A percentile compares a stretch with the other conserved stretches of the same genome.
These are phyloP conservation scores for Pegoplata infirma DNA, from an alignment of 2,888 invertebrate genomes.

Conservation along the genomic window DNA sequence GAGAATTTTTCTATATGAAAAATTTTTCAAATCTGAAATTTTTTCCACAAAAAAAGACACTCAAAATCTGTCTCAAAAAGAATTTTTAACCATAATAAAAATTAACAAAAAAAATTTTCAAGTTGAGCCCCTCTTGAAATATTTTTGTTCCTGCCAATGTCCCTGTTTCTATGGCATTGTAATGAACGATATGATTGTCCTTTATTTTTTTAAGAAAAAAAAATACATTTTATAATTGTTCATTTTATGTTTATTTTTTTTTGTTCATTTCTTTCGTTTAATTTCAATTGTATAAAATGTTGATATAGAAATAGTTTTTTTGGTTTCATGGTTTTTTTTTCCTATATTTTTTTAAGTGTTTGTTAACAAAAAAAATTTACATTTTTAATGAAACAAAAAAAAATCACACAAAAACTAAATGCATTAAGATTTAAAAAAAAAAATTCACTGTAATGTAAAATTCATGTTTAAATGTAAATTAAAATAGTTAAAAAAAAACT, in stretches of 20 bases:
- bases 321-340: not conserved
- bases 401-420: not conserved
- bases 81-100: too few relatives aligned
- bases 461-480: constrained; percentile 57
- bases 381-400: constrained; percentile 5
- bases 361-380: constrained; percentile 14
- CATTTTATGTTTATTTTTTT: not conserved
- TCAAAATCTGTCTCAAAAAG: too few relatives aligned
- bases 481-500: constrained; percentile 29
- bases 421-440: constrained; percentile 10
- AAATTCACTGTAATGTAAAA: constrained; percentile 50
- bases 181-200: not conserved
- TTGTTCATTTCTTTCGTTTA: not conserved
- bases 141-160: too few relatives aligned
- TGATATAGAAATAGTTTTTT: not conserved
- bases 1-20: too few relatives aligned
- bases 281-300: not conserved
- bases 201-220: too few relatives aligned
- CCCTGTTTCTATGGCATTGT: not conserved
- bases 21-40: too few relatives aligned
- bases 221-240: not conserved
- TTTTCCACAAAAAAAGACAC: too few relatives aligned
- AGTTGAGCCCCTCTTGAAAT: too few relatives aligned
- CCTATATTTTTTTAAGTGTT: not conserved
- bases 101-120: too few relatives aligned